Base-by-base conservation (phyloP, 35 echinoderm and acorn worm species). In the Hemicentrotus pulcherrimus region DNA sequence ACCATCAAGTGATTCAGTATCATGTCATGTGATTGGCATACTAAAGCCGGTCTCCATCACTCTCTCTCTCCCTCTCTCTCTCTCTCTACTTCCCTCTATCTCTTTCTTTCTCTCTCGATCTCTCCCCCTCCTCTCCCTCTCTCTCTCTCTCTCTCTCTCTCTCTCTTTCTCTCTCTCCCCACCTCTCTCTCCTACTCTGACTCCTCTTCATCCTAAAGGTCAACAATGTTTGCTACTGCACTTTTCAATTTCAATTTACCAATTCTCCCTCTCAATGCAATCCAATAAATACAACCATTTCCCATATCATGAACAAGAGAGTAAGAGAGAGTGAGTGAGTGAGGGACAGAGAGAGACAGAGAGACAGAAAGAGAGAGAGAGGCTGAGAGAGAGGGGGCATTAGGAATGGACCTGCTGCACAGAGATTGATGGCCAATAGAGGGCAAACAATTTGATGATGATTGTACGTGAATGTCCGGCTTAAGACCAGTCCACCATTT, bases 191-290 rank as follows among this genome's bases (percentile, higher is more conserved):
- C 0, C 31, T 5, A 32, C 46, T 32, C 31, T 32, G 15, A 24
- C 45, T 35, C 32, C 87, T 46, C 5, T 90, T 41, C 88, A 15
- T 47, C 8, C 31, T 1, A 90, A 90, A 90, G 88, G 88, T 90
- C 88, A 90, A 90, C 32, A 33, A 90, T 90, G 88, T 90, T 90
- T 90, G 12, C 88, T 90, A 90, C 32, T 90, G 88, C 88, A 90
- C 88, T 90, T 90, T 90, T 90, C 88, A 90, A 90, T 90, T 90
- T 45, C 88, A 90, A 90, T 45, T 45, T 90, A 90, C 88, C 88
- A 90, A 90, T 90, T 90, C 88, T 19, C 6, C 8, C 88, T 47
- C 32, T 90, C 32, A 90, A 47, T 90, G 88, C 88, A 90, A 90
- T 90, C 88, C 88, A 90, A 33, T 90, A 47, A 90, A 90, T 78